Evolutionary conservation across 2,113 vertebrate genomes (phyloP).

Genomic region (Rhodinocichla rosea): DNA sequence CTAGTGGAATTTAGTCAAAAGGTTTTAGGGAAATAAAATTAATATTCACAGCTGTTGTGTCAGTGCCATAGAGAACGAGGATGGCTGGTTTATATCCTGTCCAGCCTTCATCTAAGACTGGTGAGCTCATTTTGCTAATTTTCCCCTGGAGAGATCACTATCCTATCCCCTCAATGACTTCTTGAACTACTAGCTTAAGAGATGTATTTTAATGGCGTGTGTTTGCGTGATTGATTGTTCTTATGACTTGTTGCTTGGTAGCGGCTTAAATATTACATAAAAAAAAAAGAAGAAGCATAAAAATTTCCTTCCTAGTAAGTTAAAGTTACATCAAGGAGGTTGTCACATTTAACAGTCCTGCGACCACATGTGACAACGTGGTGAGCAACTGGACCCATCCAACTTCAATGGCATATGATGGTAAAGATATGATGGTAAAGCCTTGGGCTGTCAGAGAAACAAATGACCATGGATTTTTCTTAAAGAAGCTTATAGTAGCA

Average conservation of each 20-base stretch:
- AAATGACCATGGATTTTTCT: not conserved
- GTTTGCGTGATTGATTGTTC: constrained; percentile 23
- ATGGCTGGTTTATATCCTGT: constrained; percentile 1
- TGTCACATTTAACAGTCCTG: constrained; percentile 19
- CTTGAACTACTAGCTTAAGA: constrained; percentile 27
- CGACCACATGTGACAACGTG: not conserved
- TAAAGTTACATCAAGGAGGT: constrained; percentile 13
- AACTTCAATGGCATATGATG: not conserved
- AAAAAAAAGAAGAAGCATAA: not conserved
- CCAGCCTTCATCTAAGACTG: not conserved
- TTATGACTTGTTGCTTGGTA: constrained; percentile 18
- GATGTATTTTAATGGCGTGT: constrained; percentile 21
- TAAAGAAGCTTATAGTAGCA: not conserved
- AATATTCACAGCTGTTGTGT: constrained; percentile 15
- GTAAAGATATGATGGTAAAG: too few species aligned
- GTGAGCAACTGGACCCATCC: not conserved
- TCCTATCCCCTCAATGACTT: constrained; percentile 6
- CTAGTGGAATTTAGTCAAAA: constrained; percentile 18
- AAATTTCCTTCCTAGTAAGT: not conserved
- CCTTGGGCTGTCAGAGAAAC: constrained; percentile 33
- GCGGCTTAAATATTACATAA: not conserved
- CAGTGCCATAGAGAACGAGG: not conserved
- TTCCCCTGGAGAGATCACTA: not conserved
- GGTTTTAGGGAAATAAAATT: not conserved
- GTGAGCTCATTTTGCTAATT: not conserved